Conservation (phyloP, 2,888 invertebrate genomes). For the Drosophila hawaiiensis region DNA sequence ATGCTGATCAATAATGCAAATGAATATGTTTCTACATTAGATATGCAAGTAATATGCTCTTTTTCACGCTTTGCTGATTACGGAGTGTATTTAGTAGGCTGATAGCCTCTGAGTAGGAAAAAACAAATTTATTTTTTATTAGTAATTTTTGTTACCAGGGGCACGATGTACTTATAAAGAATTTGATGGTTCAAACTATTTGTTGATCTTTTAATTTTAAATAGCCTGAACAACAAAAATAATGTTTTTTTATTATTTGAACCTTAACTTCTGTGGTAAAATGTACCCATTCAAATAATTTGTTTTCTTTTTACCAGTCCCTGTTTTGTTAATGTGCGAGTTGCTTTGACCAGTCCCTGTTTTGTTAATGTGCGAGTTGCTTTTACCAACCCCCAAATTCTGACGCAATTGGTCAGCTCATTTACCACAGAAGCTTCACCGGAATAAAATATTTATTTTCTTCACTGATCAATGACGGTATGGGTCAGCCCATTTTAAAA, state of each 20-base stretch:
- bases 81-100: slow-evolving; percentile 42
- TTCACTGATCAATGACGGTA: neutral
- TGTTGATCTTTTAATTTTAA: slow-evolving; percentile 11
- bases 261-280: neutral
- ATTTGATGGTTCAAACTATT: slow-evolving; percentile 38
- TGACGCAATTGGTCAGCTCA: slow-evolving; percentile 21
- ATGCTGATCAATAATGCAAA: neutral
- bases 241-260: neutral
- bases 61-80: too few species aligned
- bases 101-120: slow-evolving; percentile 46
- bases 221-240: neutral
- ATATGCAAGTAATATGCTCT: neutral
- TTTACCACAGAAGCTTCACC: neutral
- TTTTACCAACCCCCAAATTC: neutral
- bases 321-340: neutral
- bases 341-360: neutral
- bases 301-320: neutral
- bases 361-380: neutral
- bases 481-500: neutral
- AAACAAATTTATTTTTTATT: slow-evolving; percentile 37
- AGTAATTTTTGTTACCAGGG: slow-evolving; percentile 42
- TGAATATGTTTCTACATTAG: neutral
- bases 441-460: neutral
- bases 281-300: neutral
- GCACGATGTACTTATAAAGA: slow-evolving; percentile 1